Percentiles rank a stretch among this genome's conserved stretches.
phyloP scores from a whole-genome alignment of 1,140 invertebrate genomes.

The Glomeris maerens region DNA sequence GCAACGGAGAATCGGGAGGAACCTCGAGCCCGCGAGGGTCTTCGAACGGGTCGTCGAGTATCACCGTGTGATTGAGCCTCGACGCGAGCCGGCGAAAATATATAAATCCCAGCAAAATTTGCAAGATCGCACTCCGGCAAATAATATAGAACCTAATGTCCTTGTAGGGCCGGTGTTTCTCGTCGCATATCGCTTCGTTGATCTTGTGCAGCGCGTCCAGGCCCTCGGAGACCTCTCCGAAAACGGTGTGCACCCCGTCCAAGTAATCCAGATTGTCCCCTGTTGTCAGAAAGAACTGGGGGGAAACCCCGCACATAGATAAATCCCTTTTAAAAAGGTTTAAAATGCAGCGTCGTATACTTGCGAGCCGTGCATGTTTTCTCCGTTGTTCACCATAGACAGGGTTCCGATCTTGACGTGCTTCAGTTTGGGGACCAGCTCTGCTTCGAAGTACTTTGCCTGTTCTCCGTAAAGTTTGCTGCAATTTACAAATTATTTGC shows the following conservation, averaged over 20 bases:
- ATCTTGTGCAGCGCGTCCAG: slow-evolving; percentile 72
- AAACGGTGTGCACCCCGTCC: slow-evolving; percentile 87
- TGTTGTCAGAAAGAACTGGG: slow-evolving; percentile 88
- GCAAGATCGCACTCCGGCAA: no score
- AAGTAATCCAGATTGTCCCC: slow-evolving; percentile 76
- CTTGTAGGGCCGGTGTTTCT: slow-evolving; percentile 76
- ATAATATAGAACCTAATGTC: slow-evolving; percentile 52
- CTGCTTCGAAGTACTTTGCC: slow-evolving; percentile 82
- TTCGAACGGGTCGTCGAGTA: slow-evolving; percentile 90
- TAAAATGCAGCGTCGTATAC: slow-evolving; percentile 27
- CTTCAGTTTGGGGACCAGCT: slow-evolving; percentile 77
- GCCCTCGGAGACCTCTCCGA: slow-evolving; percentile 91
- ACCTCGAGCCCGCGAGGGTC: slow-evolving; percentile 62
- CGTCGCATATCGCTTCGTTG: slow-evolving; percentile 90
- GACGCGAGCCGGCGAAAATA: no score
- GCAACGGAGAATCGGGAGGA: slow-evolving; percentile 74
- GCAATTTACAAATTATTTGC: slow-evolving; percentile 14
- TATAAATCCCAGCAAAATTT: no score
- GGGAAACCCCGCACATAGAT: background rate
- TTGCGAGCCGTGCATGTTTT: slow-evolving; percentile 57
- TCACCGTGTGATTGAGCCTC: slow-evolving; percentile 90
- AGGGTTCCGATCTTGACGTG: slow-evolving; percentile 73
- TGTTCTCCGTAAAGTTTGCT: slow-evolving; percentile 63
- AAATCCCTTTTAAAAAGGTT: slow-evolving; percentile 3
- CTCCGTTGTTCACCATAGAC: slow-evolving; percentile 91